A percentile compares a stretch with the other conserved stretches of the same genome.
Conservation (phyloP, 2,888 invertebrate genomes). For the Halictus quadricinctus region DNA sequence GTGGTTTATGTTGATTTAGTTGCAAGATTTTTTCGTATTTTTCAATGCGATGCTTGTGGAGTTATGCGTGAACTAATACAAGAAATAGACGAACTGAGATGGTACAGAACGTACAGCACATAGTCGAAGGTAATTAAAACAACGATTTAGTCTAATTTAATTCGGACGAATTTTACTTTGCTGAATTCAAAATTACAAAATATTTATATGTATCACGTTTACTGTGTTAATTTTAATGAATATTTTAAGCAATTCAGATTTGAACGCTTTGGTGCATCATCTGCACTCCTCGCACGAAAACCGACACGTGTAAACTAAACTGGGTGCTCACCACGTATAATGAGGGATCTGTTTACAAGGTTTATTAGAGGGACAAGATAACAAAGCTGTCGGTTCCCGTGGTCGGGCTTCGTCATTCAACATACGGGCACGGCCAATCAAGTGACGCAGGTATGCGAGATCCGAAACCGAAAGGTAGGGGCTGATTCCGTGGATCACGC, state of each 20-base stretch:
- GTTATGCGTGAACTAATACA: too few relatives aligned
- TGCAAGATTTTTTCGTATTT: too few relatives aligned
- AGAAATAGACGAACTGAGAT: too few relatives aligned
- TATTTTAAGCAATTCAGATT: neutral
- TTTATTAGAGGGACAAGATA: neutral
- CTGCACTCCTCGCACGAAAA: neutral
- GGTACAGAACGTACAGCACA: too few relatives aligned
- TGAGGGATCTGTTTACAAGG: neutral
- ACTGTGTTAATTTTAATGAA: too few relatives aligned
- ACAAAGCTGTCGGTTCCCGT: slow-evolving; percentile 4
- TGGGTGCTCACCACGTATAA: neutral
- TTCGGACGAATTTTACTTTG: neutral
- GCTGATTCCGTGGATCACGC: slow-evolving; percentile 55
- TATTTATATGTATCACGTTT: too few relatives aligned
- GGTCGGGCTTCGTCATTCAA: slow-evolving; percentile 28
- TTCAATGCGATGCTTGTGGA: too few relatives aligned
- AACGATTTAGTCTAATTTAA: neutral
- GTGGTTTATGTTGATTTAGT: neutral
- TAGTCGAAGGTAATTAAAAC: neutral
- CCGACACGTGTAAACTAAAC: neutral
- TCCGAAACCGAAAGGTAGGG: slow-evolving; percentile 61
- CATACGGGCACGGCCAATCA: slow-evolving; percentile 54
- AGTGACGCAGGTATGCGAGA: slow-evolving; percentile 58
- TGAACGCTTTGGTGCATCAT: neutral
- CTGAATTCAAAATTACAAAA: too few relatives aligned